Evolutionary conservation across 1,140 invertebrate species (phyloP).

Genomic region (Helicoverpa armigera): DNA sequence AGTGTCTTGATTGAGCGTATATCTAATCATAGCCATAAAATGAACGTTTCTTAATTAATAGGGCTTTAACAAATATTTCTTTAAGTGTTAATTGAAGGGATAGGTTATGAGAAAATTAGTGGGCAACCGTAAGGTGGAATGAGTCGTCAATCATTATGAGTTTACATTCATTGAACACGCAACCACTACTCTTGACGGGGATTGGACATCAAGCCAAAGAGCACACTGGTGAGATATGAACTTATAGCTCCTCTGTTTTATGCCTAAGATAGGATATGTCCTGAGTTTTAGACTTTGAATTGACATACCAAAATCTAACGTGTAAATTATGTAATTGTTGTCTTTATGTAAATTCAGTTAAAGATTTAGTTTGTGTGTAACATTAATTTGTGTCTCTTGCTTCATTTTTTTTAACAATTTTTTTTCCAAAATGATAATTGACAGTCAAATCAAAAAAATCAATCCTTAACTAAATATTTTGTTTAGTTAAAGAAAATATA

Average conservation of each 20-base stretch:
- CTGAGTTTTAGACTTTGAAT: too few species aligned
- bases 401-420: too few species aligned
- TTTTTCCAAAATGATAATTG: too few species aligned
- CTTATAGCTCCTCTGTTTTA: not conserved
- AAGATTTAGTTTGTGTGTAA: too few species aligned
- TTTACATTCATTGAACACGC: conserved; percentile 60
- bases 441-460: too few species aligned
- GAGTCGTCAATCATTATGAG: conserved; percentile 66
- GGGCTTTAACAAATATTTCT: conserved; percentile 49
- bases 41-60: conserved; percentile 45
- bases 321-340: too few species aligned
- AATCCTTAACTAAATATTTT: too few species aligned
- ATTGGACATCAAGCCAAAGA: conserved; percentile 38
- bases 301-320: too few species aligned
- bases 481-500: not conserved
- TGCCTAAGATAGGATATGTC: not conserved
- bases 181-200: conserved; percentile 41
- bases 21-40: conserved; percentile 43
- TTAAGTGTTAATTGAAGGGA: conserved; percentile 66
- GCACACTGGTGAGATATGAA: not conserved
- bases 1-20: conserved; percentile 47
- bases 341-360: too few species aligned
- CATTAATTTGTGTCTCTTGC: too few species aligned
- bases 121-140: conserved; percentile 52
- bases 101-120: conserved; percentile 61